These are phyloP conservation scores for Sarcophaga rosellei DNA, from an alignment of 2,888 invertebrate genomes.

Conservation along the genomic window DNA sequence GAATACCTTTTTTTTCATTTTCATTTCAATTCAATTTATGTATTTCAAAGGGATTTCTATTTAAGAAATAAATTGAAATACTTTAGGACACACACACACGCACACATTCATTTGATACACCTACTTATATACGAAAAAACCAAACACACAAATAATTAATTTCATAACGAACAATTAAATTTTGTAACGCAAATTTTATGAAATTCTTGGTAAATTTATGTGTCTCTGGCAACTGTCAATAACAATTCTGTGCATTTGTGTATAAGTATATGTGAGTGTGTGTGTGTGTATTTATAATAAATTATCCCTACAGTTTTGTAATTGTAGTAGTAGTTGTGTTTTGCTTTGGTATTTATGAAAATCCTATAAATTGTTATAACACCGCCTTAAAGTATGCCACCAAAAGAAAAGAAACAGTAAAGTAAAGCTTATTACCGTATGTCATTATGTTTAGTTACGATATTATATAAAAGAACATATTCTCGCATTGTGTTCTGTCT, in stretches of 20 bases:
- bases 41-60: no score
- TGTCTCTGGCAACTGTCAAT: background rate
- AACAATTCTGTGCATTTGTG: no score
- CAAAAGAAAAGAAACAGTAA: background rate
- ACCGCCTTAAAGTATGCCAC: slow-evolving; percentile 31
- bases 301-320: background rate
- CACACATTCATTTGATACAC: no score
- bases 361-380: slow-evolving; percentile 1
- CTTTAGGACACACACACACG: no score
- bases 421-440: background rate
- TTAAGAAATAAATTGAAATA: no score
- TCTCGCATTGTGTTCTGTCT: background rate
- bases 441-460: background rate
- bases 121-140: background rate
- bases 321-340: background rate
- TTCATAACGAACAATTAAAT: slow-evolving; percentile 23
- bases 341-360: background rate
- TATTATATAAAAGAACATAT: background rate
- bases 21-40: no score
- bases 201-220: background rate
- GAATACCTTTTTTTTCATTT: no score
- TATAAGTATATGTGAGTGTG: no score
- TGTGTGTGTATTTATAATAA: background rate
- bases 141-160: background rate
- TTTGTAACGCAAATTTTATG: background rate